Conservation (phyloP, 1,140 invertebrate genomes). For the Aphelenchoides avenae region DNA sequence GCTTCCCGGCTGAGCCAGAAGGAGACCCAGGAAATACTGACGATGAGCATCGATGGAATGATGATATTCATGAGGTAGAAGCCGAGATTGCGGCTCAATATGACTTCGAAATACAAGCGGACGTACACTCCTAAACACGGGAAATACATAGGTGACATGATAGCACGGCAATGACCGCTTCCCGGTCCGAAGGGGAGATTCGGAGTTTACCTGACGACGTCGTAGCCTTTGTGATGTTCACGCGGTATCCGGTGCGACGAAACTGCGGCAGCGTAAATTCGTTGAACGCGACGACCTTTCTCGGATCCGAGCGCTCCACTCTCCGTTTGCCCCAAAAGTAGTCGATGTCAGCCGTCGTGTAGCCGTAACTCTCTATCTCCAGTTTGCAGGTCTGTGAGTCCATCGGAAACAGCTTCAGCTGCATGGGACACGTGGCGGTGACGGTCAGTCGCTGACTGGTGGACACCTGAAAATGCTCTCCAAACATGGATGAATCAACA, state of each 20-base stretch:
- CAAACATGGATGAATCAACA: no score
- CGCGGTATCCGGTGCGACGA: conserved; percentile 44
- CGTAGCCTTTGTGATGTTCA: conserved; percentile 49
- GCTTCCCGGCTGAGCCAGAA: conserved; percentile 63
- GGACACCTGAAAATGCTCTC: conserved; percentile 39
- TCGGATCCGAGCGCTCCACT: conserved; percentile 8
- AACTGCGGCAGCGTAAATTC: conserved; percentile 54
- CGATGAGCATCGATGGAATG: conserved; percentile 85
- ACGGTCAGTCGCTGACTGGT: conserved; percentile 73
- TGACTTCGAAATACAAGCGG: conserved; percentile 69
- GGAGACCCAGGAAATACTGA: conserved; percentile 95
- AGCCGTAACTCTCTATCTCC: conserved; percentile 62
- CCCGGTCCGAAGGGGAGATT: no score
- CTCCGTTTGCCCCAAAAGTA: conserved; percentile 36
- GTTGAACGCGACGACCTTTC: conserved; percentile 47
- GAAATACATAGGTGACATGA: not conserved
- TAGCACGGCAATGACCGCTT: not conserved
- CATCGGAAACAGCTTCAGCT: conserved; percentile 81
- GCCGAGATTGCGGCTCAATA: conserved; percentile 93
- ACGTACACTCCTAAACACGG: conserved; percentile 49
- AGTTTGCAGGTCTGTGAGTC: conserved; percentile 60
- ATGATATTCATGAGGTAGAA: conserved; percentile 99
- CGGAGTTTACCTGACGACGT: conserved; percentile 49
- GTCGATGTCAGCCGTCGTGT: conserved; percentile 46
- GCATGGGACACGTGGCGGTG: conserved; percentile 94